Percentiles rank a stretch among this genome's conserved stretches.
Evolutionary conservation across 2,113 vertebrate species (phyloP).

Genomic region (Grallaria varia): DNA sequence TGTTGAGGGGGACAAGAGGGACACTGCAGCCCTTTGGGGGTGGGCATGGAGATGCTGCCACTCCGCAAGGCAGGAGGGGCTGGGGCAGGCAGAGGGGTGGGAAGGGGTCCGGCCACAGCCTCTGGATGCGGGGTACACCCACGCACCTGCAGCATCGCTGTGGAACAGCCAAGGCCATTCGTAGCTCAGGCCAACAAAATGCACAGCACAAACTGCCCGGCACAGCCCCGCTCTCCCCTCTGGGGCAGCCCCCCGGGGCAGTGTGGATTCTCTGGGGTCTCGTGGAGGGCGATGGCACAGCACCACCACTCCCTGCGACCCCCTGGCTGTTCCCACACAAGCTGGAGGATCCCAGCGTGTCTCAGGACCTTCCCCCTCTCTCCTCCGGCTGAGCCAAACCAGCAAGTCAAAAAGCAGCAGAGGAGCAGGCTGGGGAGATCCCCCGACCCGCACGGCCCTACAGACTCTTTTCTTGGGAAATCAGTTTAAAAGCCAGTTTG

Average conservation of each 20-base stretch:
- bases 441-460: rapidly evolving
- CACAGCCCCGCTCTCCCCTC: background rate
- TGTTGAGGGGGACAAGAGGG: background rate
- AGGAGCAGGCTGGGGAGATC: background rate
- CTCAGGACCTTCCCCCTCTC: background rate
- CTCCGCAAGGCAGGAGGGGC: background rate
- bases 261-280: background rate
- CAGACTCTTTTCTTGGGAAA: background rate
- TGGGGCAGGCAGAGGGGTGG: background rate
- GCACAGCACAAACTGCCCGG: background rate
- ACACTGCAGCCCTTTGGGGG: background rate
- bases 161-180: background rate
- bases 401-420: background rate
- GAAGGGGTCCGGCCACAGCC: background rate
- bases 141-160: background rate
- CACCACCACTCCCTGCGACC: rapidly evolving
- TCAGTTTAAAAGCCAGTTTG: background rate
- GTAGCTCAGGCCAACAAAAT: background rate
- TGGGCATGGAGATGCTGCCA: background rate
- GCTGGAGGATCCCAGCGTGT: background rate
- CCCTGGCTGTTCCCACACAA: background rate
- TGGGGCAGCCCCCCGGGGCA: rapidly evolving
- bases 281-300: background rate
- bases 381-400: background rate
- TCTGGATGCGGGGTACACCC: background rate